These are phyloP conservation scores for Pemphredon lugubris DNA, from an alignment of 2,888 invertebrate species.

Conservation along the genomic window DNA sequence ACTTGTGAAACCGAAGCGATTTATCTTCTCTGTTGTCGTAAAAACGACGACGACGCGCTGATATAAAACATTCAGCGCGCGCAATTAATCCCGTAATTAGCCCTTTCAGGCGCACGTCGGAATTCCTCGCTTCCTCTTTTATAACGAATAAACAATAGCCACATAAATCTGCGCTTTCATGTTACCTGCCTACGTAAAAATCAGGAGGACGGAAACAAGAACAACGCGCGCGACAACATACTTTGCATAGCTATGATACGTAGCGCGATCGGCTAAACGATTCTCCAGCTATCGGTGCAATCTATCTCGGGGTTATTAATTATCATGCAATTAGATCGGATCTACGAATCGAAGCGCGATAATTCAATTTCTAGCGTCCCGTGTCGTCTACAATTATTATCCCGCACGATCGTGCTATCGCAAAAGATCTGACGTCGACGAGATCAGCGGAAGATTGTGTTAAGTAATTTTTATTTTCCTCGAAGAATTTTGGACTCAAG, in stretches of 20 bases:
- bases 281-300: not conserved
- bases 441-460: too few relatives aligned
- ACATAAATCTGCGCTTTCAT: constrained; percentile 40
- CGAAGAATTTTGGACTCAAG: too few relatives aligned
- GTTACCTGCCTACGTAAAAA: constrained; percentile 45
- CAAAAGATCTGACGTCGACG: too few relatives aligned
- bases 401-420: too few relatives aligned
- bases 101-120: constrained; percentile 11
- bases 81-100: not conserved
- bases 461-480: too few relatives aligned
- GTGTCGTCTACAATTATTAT: too few relatives aligned
- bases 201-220: constrained; percentile 39
- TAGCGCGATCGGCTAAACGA: not conserved
- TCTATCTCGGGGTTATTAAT: not conserved
- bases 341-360: too few relatives aligned
- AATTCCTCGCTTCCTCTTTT: constrained; percentile 28
- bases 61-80: not conserved
- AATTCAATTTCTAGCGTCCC: too few relatives aligned
- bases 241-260: constrained; percentile 29
- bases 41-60: too few relatives aligned
- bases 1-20: too few relatives aligned
- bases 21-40: too few relatives aligned
- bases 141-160: constrained; percentile 48
- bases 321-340: not conserved
- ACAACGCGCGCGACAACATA: constrained; percentile 38